These are phyloP conservation scores for Sarotherodon lohbergeri DNA, from an alignment of 2,113 vertebrate genomes.

Conservation along the genomic window DNA sequence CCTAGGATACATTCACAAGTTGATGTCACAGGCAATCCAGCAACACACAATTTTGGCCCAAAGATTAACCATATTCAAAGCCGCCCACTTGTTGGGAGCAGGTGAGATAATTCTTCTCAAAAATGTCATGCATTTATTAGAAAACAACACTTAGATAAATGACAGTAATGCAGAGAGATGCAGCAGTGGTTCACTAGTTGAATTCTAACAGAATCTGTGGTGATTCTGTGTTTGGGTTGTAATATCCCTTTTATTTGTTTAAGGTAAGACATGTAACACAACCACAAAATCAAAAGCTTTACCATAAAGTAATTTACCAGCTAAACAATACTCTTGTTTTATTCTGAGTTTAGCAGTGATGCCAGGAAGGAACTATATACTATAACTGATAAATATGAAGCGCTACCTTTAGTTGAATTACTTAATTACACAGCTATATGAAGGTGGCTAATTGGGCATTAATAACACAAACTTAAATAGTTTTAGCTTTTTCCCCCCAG, in stretches of 20 bases:
- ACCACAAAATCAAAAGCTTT: neutral
- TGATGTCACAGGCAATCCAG: neutral
- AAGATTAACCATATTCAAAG: neutral
- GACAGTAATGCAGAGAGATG: neutral
- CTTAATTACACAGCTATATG: neutral
- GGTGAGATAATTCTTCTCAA: neutral
- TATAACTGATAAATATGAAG: neutral
- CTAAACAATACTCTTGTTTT: neutral
- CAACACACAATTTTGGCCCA: neutral
- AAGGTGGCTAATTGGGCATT: neutral
- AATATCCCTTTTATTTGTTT: neutral
- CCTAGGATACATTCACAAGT: neutral
- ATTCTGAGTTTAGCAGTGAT: neutral
- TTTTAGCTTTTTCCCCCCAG: fast-evolving
- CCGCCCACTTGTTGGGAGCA: neutral
- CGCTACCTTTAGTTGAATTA: neutral
- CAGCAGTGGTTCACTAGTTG: neutral
- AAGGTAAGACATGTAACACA: neutral
- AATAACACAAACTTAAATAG: neutral
- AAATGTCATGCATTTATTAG: neutral
- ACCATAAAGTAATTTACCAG: neutral
- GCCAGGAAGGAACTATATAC: neutral
- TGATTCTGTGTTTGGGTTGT: neutral
- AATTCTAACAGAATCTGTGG: neutral
- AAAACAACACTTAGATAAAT: neutral